A percentile compares a stretch with the other conserved stretches of the same genome.
Evolutionary conservation across 2,113 vertebrate species (phyloP).

Genomic region (Nycticryphes semicollaris): DNA sequence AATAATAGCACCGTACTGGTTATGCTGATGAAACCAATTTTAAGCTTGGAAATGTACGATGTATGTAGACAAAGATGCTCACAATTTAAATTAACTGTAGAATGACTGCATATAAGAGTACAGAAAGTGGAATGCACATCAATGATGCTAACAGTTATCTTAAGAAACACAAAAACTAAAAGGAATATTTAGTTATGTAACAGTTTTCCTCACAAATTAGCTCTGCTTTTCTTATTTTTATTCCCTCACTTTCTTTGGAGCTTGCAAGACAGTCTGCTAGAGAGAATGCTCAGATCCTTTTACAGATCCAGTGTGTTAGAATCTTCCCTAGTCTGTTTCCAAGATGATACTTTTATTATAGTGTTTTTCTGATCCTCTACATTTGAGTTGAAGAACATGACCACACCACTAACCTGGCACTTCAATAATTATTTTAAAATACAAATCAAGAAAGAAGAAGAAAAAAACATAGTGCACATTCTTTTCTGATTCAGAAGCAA

Average conservation of each 20-base stretch:
- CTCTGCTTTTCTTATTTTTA: neutral
- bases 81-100: constrained; percentile 67
- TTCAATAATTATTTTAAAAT: constrained; percentile 61
- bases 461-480: constrained; percentile 77
- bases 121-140: constrained; percentile 99
- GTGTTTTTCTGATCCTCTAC: constrained; percentile 13
- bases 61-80: constrained; percentile 55
- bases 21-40: constrained; percentile 78
- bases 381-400: constrained; percentile 62
- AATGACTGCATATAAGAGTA: constrained; percentile 77
- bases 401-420: constrained; percentile 63
- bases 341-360: neutral
- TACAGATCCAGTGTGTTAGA: neutral
- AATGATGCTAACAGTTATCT: constrained; percentile 77
- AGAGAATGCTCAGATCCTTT: constrained; percentile 27
- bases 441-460: constrained; percentile 64
- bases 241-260: neutral
- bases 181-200: neutral
- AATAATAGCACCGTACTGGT: constrained; percentile 90
- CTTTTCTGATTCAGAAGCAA: constrained; percentile 76
- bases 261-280: constrained; percentile 1
- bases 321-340: neutral
- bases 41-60: constrained; percentile 60
- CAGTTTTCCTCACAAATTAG: neutral
- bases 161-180: constrained; percentile 21